Evolutionary conservation across 2,797 vertebrate genomes (phyloP).

Genomic region (Pelodytes ibericus): DNA sequence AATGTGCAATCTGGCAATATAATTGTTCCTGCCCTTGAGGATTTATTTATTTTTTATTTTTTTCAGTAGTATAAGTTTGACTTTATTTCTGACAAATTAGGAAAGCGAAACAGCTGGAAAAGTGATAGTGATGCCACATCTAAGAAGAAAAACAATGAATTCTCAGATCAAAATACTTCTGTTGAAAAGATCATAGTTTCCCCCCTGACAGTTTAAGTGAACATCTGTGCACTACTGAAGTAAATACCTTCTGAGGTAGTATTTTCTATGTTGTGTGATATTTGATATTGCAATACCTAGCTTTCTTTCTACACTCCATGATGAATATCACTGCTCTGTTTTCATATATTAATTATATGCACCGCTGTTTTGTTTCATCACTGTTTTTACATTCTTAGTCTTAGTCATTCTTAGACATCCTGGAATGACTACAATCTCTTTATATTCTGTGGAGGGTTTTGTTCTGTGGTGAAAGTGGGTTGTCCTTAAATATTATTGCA

Average conservation of each 20-base stretch:
- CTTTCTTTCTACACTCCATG: constrained; percentile 51
- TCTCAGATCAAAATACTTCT: constrained; percentile 53
- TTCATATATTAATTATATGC: constrained; percentile 60
- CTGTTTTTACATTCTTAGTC: constrained; percentile 63
- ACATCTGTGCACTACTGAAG: constrained; percentile 55
- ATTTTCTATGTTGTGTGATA: constrained; percentile 45
- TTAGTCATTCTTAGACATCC: too few species aligned
- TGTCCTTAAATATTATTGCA: too few species aligned
- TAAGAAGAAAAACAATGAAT: constrained; percentile 57
- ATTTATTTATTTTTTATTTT: constrained; percentile 35
- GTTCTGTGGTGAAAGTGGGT: too few species aligned
- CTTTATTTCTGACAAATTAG: constrained; percentile 65
- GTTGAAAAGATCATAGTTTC: constrained; percentile 53
- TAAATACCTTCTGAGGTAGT: constrained; percentile 43
- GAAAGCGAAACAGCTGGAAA: constrained; percentile 72
- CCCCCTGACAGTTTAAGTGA: constrained; percentile 30
- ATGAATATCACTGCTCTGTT: constrained; percentile 66
- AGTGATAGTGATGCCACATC: constrained; percentile 67
- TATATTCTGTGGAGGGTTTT: not conserved
- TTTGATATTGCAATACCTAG: constrained; percentile 45
- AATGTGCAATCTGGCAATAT: not conserved
- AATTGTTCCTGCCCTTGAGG: not conserved
- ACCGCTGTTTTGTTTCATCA: constrained; percentile 61
- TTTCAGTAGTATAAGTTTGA: constrained; percentile 73
- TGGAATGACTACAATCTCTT: constrained; percentile 60